Evolutionary conservation across 2,113 vertebrate species (phyloP), one percentile per base, ranked within the genome.

Genomic region (Sigmodon hispidus): DNA sequence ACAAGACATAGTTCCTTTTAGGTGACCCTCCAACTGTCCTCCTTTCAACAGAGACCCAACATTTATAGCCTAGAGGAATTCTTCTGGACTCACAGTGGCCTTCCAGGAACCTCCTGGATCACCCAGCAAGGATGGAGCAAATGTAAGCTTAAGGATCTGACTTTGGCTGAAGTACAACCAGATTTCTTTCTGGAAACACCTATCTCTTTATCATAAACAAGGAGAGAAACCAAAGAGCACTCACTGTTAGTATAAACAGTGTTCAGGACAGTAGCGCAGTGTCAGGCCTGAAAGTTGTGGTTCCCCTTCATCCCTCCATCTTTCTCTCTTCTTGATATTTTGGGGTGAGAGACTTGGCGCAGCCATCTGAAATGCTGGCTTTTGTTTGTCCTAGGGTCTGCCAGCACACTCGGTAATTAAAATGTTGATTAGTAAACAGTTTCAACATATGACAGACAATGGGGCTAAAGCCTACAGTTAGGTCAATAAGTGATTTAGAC

Each of bases 401-500:
- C 97, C 96, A 93, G 90, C 95, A 96, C 10, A 91, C 45, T 0
- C 97, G 97, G 98, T 98, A 98, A 98, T 98, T 98, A 98, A 98
- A 98, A 98, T 83, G 96, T 98, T 98, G 98, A 98, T 99, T 98
- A 98, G 98, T 98, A 98, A 98, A 98, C 97, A 98, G 98, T 98
- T 98, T 98, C 98, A 98, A 98, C 98, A 96, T 98, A 98, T 98
- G 98, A 98, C 98, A 99, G 98, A 98, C 98, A 98, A 98, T 98
- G 98, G 98, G 96, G 98, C 98, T 98, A 98, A 98, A 98, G 98
- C 97, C 98, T 98, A 98, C 98, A 96, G 98, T 98, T 98, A 98
- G 99, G 99, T 99, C 99, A 99, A 97, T 99, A 98, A 98, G 99
- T 99, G 98, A 99, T 98, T 98, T 97, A 98, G 98, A 98, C 98